Base-by-base conservation (phyloP, 2,113 vertebrate species). In the Takifugu bimaculatus region DNA sequence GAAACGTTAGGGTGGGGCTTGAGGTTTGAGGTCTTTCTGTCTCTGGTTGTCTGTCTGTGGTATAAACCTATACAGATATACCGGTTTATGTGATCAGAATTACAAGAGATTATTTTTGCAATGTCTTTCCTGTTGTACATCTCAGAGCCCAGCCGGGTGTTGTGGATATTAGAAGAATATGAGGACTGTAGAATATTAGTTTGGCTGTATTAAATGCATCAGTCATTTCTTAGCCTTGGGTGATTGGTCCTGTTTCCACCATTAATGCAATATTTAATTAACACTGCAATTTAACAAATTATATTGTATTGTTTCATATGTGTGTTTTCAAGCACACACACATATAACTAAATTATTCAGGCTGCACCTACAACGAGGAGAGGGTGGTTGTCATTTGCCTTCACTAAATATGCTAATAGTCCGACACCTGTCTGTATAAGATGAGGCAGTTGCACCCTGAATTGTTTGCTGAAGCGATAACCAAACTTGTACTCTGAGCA, bases 331-430 rank as follows among this genome's bases (percentile, higher is more conserved):
- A 55, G 27, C 62, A 35, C 13, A 12, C 20, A 14, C 66, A 25
- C 60, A 29, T 39, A 32, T 66, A 32, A n/a, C 66, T 68, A 69
- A 82, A 58, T 70, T 59, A 78, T 68, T 72, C 35, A 66, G 60
- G 77, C 75, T 74, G 62, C 82, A 63, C 72, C 66, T 32, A 69
- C 2, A 6, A 51, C 62, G 50, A 63, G 44, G 63, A 60, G 58
- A 57, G 48, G 63, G 57, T 60, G 53, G 54, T 66, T 75, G 68
- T 82, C 68, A 51, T 25, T 77, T 68, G 56, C 54, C 76, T 73
- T 75, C 63, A 65, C 74, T 88, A 72, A 84, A 87, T 89, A 88
- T 87, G 80, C 78, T 82, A 85, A 87, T 82, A 29, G n/a, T 13
- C 58, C 29, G 39, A 78, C 78, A 84, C 77, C 82, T 85, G 78